Conservation (phyloP, 2,113 vertebrate species). For the Alexandromys fortis region DNA sequence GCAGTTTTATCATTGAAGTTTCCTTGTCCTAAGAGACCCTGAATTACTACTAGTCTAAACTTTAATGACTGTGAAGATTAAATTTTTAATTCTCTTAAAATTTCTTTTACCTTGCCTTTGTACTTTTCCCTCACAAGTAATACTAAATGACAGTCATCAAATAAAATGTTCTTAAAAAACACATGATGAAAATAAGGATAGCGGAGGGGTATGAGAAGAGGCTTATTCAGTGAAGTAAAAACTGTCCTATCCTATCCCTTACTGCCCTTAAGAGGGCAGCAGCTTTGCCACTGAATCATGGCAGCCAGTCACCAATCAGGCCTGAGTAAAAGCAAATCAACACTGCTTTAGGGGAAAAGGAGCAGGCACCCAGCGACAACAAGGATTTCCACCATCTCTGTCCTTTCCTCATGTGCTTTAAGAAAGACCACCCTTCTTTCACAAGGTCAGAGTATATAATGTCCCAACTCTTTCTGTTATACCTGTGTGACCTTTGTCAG, state of each 20-base stretch:
- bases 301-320: not conserved
- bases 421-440: not conserved
- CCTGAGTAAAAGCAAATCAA: not conserved
- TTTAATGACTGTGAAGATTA: not conserved
- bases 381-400: not conserved
- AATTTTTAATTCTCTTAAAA: not conserved
- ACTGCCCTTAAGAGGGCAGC: not conserved
- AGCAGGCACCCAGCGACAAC: too few species aligned
- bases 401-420: not conserved
- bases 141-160: not conserved
- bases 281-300: not conserved
- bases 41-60: not conserved
- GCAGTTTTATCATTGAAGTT: not conserved
- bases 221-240: not conserved
- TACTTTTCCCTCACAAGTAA: not conserved
- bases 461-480: not conserved
- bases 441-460: not conserved
- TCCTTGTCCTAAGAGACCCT: rapidly evolving
- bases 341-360: not conserved
- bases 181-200: not conserved
- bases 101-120: too few species aligned
- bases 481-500: not conserved
- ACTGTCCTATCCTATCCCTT: not conserved
- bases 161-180: not conserved
- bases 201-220: not conserved